These are phyloP conservation scores for Scatophagus argus DNA, from an alignment of 2,113 vertebrate genomes.

Conservation along the genomic window DNA sequence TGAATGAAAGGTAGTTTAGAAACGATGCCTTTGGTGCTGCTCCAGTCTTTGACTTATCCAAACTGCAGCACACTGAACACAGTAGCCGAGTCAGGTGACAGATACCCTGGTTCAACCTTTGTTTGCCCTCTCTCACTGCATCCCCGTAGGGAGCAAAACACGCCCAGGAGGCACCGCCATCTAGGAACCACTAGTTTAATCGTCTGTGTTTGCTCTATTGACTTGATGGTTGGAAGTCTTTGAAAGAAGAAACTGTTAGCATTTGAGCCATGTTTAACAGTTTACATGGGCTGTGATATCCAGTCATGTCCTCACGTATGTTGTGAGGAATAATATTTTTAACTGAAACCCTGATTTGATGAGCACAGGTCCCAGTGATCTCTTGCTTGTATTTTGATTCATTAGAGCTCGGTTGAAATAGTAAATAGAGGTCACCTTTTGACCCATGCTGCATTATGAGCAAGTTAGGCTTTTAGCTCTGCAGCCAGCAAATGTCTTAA, in stretches of 20 bases:
- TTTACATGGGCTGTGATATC: not conserved
- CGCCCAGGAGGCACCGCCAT: conserved; percentile 41
- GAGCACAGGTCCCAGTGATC: not conserved
- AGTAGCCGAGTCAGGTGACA: conserved; percentile 61
- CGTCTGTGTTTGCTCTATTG: conserved; percentile 11
- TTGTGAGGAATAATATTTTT: not conserved
- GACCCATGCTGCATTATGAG: not conserved
- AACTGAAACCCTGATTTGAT: not conserved
- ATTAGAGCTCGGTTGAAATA: not conserved
- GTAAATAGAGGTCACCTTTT: conserved; percentile 6
- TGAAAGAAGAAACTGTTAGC: not conserved
- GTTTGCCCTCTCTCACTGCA: conserved; percentile 53
- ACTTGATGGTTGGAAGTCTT: not conserved
- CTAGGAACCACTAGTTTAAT: conserved; percentile 31
- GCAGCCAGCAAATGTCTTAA: conserved; percentile 5
- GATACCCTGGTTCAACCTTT: conserved; percentile 56
- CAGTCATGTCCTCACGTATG: not conserved
- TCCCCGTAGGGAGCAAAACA: conserved; percentile 36
- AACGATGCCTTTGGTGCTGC: conserved; percentile 22
- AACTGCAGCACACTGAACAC: conserved; percentile 31
- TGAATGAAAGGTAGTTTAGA: conserved; percentile 43
- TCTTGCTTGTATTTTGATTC: not conserved
- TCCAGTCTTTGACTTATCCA: conserved; percentile 26
- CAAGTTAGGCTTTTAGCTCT: not conserved
- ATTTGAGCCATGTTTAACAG: not conserved